Evolutionary conservation across 2,797 vertebrate genomes (phyloP).

Genomic region (Eurystomus glaucurus): DNA sequence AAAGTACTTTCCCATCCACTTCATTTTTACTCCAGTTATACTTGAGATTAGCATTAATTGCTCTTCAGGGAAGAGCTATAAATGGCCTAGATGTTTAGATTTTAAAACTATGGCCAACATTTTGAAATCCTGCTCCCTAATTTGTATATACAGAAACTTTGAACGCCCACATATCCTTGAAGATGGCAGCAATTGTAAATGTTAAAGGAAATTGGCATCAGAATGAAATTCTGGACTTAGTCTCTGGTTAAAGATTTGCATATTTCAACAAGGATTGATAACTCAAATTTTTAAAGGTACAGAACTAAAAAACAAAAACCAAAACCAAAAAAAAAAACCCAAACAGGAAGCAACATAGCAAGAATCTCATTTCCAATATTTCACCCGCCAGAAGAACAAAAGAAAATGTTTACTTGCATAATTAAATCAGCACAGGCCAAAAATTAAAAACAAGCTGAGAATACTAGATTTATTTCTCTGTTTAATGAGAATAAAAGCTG

Average conservation of each 20-base stretch:
- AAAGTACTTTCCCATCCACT: not conserved
- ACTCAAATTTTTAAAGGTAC: not conserved
- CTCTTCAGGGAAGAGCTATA: not conserved
- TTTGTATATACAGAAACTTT: fast-evolving
- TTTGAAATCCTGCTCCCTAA: not conserved
- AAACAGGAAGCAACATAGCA: not conserved
- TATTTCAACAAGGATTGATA: not conserved
- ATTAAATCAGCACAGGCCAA: not conserved
- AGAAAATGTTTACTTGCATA: not conserved
- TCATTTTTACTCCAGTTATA: not conserved
- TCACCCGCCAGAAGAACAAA: not conserved
- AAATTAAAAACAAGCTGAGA: not conserved
- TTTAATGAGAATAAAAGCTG: not conserved
- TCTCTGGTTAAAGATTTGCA: not conserved
- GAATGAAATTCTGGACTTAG: not conserved
- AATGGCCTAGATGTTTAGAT: not conserved
- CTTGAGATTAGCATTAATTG: not conserved
- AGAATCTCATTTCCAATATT: not conserved
- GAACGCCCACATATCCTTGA: not conserved
- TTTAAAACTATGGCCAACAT: not conserved
- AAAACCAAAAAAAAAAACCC: not conserved
- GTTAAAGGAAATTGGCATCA: not conserved
- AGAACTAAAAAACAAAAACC: not conserved
- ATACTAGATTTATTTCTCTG: not conserved
- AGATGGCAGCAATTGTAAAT: not conserved